Conservation (phyloP, 2,113 vertebrate species). For the Actinemys pallida region DNA sequence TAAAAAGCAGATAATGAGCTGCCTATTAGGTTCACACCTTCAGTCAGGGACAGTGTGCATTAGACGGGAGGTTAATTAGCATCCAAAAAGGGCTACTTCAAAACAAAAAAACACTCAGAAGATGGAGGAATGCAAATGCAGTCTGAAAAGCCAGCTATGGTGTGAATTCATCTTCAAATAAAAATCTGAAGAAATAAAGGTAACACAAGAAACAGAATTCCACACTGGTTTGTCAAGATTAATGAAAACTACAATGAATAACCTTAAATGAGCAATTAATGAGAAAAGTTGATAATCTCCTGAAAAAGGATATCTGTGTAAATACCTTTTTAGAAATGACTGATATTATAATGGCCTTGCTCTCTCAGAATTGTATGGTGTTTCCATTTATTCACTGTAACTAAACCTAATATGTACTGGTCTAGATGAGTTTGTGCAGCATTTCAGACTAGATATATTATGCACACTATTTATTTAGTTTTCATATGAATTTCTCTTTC, state of each 20-base stretch:
- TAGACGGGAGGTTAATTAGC: neutral
- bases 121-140: neutral
- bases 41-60: neutral
- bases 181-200: neutral
- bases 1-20: neutral
- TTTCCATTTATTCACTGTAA: neutral
- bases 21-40: neutral
- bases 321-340: neutral
- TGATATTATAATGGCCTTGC: neutral
- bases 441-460: neutral
- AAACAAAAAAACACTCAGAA: neutral
- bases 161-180: neutral
- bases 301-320: neutral
- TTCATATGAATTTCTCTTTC: neutral
- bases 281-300: neutral
- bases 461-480: neutral
- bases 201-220: neutral
- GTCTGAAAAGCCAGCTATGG: neutral
- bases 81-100: neutral
- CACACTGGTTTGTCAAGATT: neutral
- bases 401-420: neutral
- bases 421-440: neutral
- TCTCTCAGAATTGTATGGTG: neutral
- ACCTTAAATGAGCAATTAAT: neutral
- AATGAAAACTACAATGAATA: neutral